Evolutionary conservation across 2,888 invertebrate species (phyloP).

Genomic region (Ctena decussata): DNA sequence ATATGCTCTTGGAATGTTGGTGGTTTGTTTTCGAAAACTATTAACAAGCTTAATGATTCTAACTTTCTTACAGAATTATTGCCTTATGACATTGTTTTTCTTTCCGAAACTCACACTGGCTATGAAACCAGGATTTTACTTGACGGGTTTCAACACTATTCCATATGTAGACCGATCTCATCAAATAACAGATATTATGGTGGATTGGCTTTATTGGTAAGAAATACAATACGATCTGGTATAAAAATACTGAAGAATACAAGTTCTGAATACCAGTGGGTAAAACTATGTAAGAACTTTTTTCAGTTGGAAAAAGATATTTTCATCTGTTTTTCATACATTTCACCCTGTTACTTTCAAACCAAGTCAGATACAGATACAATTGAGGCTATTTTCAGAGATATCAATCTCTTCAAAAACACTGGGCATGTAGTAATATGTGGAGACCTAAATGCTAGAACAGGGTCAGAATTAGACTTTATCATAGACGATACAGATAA

Average conservation of each 20-base stretch:
- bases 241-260: background rate
- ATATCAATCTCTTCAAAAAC: background rate
- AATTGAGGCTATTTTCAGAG: background rate
- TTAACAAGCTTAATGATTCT: background rate
- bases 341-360: background rate
- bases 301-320: background rate
- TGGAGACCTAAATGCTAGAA: conserved; percentile 2
- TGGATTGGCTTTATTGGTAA: background rate
- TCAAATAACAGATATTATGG: background rate
- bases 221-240: background rate
- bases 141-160: background rate
- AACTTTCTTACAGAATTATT: background rate
- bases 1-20: conserved; percentile 3
- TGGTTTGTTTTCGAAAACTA: background rate
- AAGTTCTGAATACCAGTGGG: background rate
- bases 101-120: background rate
- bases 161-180: background rate
- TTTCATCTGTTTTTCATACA: conserved; percentile 1
- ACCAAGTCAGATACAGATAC: background rate
- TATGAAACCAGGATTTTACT: background rate
- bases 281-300: background rate
- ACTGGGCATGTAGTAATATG: background rate
- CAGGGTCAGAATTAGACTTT: background rate
- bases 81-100: background rate
- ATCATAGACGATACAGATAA: background rate